Conservation (phyloP, 2,113 vertebrate genomes). For the Todiramphus chloris region DNA sequence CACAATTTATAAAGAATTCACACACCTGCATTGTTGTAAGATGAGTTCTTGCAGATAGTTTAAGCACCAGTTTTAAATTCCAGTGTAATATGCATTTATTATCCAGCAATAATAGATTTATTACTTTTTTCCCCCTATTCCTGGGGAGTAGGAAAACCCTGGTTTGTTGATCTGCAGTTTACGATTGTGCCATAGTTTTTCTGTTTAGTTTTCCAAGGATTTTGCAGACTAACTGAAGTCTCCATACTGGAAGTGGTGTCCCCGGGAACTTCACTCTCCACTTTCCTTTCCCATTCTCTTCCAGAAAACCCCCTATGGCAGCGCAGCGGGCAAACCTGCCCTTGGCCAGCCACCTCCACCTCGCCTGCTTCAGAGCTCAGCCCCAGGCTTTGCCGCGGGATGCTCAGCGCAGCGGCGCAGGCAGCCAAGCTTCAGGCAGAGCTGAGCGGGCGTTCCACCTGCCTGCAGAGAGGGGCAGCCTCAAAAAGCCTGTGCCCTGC, state of each 20-base stretch:
- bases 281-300: background rate
- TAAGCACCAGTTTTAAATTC: background rate
- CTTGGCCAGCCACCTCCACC: background rate
- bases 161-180: background rate
- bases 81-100: background rate
- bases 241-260: background rate
- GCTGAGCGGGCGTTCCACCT: background rate
- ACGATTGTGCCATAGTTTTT: background rate
- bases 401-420: background rate
- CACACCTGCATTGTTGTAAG: slow-evolving; percentile 3
- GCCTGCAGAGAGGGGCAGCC: background rate
- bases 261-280: background rate
- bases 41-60: background rate
- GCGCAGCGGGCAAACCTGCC: background rate
- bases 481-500: background rate
- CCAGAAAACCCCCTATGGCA: background rate
- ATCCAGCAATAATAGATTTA: background rate
- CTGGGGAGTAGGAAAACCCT: background rate
- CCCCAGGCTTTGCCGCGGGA: background rate
- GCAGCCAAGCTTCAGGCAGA: background rate
- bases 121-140: no score
- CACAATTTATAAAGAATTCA: background rate
- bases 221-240: background rate
- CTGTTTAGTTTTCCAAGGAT: background rate
- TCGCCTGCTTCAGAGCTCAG: background rate